Evolutionary conservation across 1,140 invertebrate genomes (phyloP).

Genomic region (Papilio glaucus): DNA sequence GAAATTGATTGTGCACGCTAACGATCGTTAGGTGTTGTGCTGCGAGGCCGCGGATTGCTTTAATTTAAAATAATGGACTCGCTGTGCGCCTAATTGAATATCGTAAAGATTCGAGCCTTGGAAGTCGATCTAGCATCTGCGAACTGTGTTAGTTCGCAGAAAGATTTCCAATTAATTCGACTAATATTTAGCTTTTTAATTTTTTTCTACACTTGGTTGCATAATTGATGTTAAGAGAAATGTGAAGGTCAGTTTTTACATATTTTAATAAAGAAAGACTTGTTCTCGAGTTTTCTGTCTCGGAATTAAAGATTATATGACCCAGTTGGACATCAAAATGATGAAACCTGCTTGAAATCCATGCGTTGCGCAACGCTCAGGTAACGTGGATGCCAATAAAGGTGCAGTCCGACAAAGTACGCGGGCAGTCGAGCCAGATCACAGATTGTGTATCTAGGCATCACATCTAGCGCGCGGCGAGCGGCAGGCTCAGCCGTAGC

Average conservation of each 20-base stretch:
- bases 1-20: slow-evolving; percentile 35
- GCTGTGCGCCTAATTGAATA: slow-evolving; percentile 23
- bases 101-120: neutral
- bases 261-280: no score
- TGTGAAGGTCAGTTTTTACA: no score
- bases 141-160: neutral
- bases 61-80: slow-evolving; percentile 25
- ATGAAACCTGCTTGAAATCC: neutral
- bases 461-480: slow-evolving; percentile 1
- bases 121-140: neutral
- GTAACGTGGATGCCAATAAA: slow-evolving; percentile 25
- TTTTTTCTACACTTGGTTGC: no score
- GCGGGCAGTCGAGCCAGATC: slow-evolving; percentile 5
- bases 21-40: slow-evolving; percentile 31
- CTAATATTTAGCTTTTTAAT: no score
- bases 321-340: neutral
- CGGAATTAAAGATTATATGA: neutral
- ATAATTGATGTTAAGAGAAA: no score
- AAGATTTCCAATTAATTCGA: no score
- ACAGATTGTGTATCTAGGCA: slow-evolving; percentile 25
- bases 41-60: neutral
- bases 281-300: neutral
- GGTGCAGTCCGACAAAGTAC: neutral
- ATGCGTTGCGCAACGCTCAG: neutral
- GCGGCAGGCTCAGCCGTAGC: neutral